These are phyloP conservation scores for Anaspis maculata DNA, from an alignment of 2,888 invertebrate species.

Conservation along the genomic window DNA sequence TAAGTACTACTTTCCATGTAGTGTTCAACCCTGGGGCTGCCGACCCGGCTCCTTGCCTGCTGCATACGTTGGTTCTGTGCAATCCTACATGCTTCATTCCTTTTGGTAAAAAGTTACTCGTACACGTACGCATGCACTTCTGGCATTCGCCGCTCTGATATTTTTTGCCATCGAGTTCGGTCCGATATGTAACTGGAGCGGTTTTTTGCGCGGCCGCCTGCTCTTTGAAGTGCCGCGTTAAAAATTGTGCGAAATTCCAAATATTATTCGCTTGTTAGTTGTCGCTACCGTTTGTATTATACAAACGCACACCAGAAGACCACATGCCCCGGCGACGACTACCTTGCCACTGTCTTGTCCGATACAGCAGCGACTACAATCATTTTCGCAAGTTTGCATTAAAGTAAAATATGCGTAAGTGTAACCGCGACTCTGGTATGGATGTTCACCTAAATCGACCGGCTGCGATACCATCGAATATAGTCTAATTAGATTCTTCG, in stretches of 20 bases:
- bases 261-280: slow-evolving; percentile 44
- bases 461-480: no score
- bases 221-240: slow-evolving; percentile 43
- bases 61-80: no score
- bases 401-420: no score
- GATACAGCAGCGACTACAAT: no score
- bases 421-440: no score
- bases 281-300: no score
- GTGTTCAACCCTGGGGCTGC: slow-evolving; percentile 9
- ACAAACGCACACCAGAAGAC: no score
- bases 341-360: background rate
- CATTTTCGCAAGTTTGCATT: no score
- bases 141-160: slow-evolving; percentile 33
- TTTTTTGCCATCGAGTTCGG: slow-evolving; percentile 27
- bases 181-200: slow-evolving; percentile 43
- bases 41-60: slow-evolving; percentile 9
- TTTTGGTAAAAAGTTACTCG: slow-evolving; percentile 31
- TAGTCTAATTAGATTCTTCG: no score
- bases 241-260: slow-evolving; percentile 45
- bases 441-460: no score
- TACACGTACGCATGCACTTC: slow-evolving; percentile 38
- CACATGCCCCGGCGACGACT: no score
- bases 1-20: no score
- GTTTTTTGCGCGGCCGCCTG: slow-evolving; percentile 30
- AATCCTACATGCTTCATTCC: slow-evolving; percentile 35